Percentiles rank a stretch among this genome's conserved stretches.
phyloP scores from a whole-genome alignment of 2,797 vertebrate genomes.

The Falco columbarius region DNA sequence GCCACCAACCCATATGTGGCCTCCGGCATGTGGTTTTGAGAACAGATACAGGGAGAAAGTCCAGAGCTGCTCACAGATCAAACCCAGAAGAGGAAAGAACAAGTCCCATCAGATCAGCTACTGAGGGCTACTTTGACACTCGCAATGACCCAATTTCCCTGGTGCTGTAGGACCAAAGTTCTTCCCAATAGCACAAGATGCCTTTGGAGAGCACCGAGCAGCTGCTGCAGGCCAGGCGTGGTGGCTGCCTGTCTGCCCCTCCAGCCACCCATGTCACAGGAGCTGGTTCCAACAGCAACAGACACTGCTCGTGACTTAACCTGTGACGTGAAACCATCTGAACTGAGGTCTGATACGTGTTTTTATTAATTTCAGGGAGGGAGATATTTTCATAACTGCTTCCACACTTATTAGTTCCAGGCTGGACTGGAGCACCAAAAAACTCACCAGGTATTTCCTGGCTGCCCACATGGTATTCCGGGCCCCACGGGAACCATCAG shows the following conservation, averaged over 20 bases:
- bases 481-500: not conserved
- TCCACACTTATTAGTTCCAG: not conserved
- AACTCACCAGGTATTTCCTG: not conserved
- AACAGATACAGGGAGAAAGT: not conserved
- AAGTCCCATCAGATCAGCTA: not conserved
- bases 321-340: not conserved
- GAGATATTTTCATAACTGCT: not conserved
- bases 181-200: not conserved
- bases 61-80: not conserved
- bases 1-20: not conserved
- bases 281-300: not conserved
- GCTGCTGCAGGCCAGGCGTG: not conserved
- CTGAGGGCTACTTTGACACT: not conserved
- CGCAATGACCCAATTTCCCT: not conserved
- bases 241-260: not conserved
- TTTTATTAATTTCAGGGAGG: not conserved
- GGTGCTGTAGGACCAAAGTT: not conserved
- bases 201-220: not conserved
- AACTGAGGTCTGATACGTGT: not conserved
- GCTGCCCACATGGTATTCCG: not conserved
- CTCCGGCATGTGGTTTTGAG: not conserved
- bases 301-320: not conserved
- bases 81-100: not conserved
- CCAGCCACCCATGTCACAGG: fast-evolving
- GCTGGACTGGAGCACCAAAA: not conserved